Percentiles rank a stretch among this genome's conserved stretches.
These are phyloP conservation scores for Peromyscus aztecus DNA, from an alignment of 2,797 vertebrate genomes.

Conservation along the genomic window DNA sequence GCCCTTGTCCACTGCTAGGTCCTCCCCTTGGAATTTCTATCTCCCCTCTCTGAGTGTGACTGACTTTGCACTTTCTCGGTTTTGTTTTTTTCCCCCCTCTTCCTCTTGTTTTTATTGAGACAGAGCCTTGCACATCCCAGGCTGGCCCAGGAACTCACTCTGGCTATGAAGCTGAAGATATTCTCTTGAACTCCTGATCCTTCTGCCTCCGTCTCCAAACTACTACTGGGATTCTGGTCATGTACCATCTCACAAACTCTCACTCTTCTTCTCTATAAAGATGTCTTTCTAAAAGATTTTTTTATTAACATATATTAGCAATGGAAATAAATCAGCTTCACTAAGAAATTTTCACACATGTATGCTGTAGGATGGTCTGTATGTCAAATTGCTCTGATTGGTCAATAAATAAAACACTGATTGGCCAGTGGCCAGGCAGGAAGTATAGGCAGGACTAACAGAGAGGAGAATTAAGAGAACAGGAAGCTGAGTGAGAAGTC, in stretches of 20 bases:
- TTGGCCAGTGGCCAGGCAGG: no score
- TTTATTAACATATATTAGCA: background rate
- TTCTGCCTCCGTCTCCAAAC: background rate
- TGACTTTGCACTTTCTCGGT: fast-evolving
- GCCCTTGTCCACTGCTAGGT: no score
- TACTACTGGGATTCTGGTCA: background rate
- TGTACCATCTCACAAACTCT: background rate
- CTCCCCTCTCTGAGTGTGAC: background rate
- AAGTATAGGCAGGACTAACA: no score
- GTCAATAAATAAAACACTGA: no score
- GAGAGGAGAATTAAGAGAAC: no score
- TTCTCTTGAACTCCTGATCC: background rate
- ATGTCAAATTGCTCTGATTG: no score
- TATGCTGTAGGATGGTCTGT: no score
- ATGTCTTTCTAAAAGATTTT: background rate
- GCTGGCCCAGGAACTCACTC: background rate
- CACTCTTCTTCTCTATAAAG: background rate
- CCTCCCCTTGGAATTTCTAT: background rate
- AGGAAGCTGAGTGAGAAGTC: no score
- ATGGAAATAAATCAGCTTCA: background rate
- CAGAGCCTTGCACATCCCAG: background rate
- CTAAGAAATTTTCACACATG: background rate
- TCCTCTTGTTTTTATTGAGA: background rate
- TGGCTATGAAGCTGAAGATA: background rate
- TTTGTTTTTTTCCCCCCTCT: background rate